Base-by-base conservation (phyloP, 2,113 vertebrate genomes). In the Columba janthina region DNA sequence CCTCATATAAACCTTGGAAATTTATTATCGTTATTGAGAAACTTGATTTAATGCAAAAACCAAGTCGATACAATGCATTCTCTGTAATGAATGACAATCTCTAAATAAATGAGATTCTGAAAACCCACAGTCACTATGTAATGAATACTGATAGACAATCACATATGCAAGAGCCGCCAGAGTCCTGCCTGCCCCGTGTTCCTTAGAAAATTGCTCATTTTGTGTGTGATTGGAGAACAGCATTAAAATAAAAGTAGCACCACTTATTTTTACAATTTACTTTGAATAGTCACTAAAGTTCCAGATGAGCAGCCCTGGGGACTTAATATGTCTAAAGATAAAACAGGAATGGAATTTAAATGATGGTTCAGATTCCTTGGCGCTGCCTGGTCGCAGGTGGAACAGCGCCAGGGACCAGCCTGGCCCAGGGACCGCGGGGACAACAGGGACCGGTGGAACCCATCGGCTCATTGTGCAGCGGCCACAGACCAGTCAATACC, bases 11-110 rank as follows among this genome's bases (percentile, higher is more conserved):
- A 88, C 57, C 64, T 85, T 69, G 44, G 15, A 40, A 70, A 93
- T 92, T 78, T 81, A 76, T 60, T 89, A 51, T 93, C 88, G 94
- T 90, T 90, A 70, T 66, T 81, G 61, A 92, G 73, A 88, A 86
- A 42, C 46, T 74, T 84, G 36, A 89, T 80, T 85, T 81, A 77
- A 93, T 75, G 40, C 79, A 72, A 83, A 54, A 65, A 44, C 64
- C 66, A 93, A 84, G 42, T 65, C 1, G 0, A 72, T 78, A 83
- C 36, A 86, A 40, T 88, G 77, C 22, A n/a, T 83, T 76, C 64
- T 78, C 32, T 36, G 15, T 24, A 76, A 29, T 1, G 15, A 89
- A 56, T 62, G 24, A 50, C 24, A 72, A 42, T 46, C 57, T 34
- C 53, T 71, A 61, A 72, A 60, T 29, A 84, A 65, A 67, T 28